Conservation (phyloP, 2,888 invertebrate genomes). For the Volucella inanis region DNA sequence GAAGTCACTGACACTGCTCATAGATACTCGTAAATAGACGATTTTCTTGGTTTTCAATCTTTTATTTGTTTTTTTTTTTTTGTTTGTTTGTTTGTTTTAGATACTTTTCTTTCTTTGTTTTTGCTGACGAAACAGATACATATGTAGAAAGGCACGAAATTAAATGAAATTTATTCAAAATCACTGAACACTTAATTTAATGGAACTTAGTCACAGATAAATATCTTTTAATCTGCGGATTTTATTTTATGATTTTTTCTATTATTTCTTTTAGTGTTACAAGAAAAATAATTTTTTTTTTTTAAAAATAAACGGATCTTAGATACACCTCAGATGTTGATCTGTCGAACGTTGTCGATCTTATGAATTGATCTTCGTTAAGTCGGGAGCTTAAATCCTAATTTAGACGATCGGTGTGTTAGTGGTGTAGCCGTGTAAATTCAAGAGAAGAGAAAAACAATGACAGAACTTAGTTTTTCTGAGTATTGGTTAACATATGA, state of each 20-base stretch:
- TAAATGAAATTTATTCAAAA: background rate
- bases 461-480: slow-evolving; percentile 8
- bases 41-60: slow-evolving; percentile 55
- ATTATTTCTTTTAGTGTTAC: background rate
- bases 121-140: background rate
- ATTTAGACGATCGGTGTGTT: slow-evolving; percentile 51
- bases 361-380: slow-evolving; percentile 82
- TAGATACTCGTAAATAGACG: slow-evolving; percentile 74
- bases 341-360: slow-evolving; percentile 82
- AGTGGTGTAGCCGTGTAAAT: slow-evolving; percentile 2
- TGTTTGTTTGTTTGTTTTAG: background rate
- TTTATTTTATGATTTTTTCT: slow-evolving; percentile 12
- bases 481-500: slow-evolving; percentile 68
- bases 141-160: background rate
- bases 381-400: slow-evolving; percentile 82
- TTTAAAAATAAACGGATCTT: slow-evolving; percentile 20
- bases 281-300: background rate
- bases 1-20: slow-evolving; percentile 81
- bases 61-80: slow-evolving; percentile 33
- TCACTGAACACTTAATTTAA: slow-evolving; percentile 14
- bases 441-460: slow-evolving; percentile 66
- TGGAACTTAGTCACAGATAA: background rate
- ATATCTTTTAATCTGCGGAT: background rate
- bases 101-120: too few species aligned
- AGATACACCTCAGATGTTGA: slow-evolving; percentile 77